Base-by-base conservation (phyloP, 2,888 invertebrate genomes). In the Chymomyza procnemis region DNA sequence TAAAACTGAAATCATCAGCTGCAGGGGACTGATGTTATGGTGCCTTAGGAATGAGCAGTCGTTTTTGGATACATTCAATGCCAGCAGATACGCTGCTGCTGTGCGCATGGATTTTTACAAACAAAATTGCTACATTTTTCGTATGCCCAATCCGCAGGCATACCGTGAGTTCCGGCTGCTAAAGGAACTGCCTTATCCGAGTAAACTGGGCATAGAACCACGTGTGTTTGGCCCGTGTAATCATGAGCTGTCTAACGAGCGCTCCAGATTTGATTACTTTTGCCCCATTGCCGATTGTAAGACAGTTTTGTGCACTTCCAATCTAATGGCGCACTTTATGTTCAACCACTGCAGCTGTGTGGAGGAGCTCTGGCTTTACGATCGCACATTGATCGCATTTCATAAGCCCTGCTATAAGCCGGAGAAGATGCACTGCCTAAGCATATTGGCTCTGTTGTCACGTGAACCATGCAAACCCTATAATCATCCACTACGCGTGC, bases 321-420 rank as follows among this genome's bases (percentile, higher is more conserved):
- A 21, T 4, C 16, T 69, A 0, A 46, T 71, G 69, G 41, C 71
- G 0, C 71, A 71, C 47, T 71, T 64, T 8, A 2, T 71, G 0
- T 61, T 14, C 57, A 57, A 58, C 16, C 71, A 71, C 50, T 69
- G 71, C 4, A 65, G 61, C 1, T 62, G 56, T 1, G 0, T 71
- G 14, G 60, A 66, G 48, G 71, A 71, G 19, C 16, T 71, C 2
- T 71, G 69, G 69, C 52, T 61, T 1, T 3, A n/a, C 2, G 71
- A 71, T n/a, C 60, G 69, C 4, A 57, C 69, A 47, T 2, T 63
- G 0, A 14, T 48, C 0, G 2, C 66, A 1, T 61, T 65, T 26
- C 54, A 63, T 55, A 47, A 69, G 0, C 4, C 12, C 3, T 22
- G 14, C 12, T 69, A 69, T 54, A 57, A 65, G 0, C 47, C 59